Base-by-base conservation (phyloP, 2,888 invertebrate genomes). In the Chironomus tentans region DNA sequence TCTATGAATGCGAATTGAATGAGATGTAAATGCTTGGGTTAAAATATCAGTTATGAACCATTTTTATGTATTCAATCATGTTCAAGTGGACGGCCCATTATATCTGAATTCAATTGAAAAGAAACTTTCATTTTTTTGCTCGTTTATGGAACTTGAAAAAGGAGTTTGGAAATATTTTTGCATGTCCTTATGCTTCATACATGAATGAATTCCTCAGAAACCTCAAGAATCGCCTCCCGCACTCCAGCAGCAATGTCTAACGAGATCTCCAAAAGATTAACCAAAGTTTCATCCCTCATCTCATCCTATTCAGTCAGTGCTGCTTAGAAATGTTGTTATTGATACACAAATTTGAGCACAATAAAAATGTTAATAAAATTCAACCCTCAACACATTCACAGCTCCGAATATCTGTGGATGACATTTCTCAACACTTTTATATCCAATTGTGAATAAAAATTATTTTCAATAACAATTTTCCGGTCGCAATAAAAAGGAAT, bases 331-430 rank as follows among this genome's bases (percentile, higher is more conserved):
- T 65, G 65, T 65, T 71, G 73, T 73, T 73, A 73, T 73, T 73
- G 73, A 73, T 73, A 73, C 61, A 73, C 73, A 73, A 73, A 73
- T 73, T 50, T 24, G 38, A 48, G 24, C 21, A 38, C 56, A 24
- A 73, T 73, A 28, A 73, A 73, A 73, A 73, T 62, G 73, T 73
- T 62, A 73, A 73, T 73, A 73, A 73, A 73, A 68, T 12, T 73
- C 15, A 28, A 47, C 62, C 62, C 62, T 73, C 47, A 15, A 15
- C 56, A 56, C 56, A 56, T 56, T n/a, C 24, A 65, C 21, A 13
- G 65, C 22, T 38, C 2, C n/a, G 46, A 47, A 15, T 62, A 65
- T 73, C 73, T 73, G 73, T 21, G 46, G 28, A 18, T 73, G 73
- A 73, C 73, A 73, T 56, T n/a, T 62, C 18, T 46, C 62, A 73